Base-by-base conservation (phyloP, 2,888 invertebrate species). In the Dryobota labecula region DNA sequence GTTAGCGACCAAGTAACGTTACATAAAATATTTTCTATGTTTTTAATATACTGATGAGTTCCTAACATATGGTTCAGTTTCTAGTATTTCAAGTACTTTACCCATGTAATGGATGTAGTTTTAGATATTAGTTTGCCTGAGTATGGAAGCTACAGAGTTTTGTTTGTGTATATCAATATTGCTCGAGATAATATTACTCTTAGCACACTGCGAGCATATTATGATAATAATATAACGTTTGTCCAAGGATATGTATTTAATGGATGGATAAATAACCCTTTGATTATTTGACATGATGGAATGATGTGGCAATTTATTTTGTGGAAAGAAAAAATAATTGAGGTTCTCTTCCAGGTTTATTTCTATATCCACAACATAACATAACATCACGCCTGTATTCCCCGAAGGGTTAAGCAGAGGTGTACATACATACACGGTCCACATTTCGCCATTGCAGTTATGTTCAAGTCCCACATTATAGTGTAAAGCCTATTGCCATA, bases 81-180 rank as follows among this genome's bases (percentile, higher is more conserved):
- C 63, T 27, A 63, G 45, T 38, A 24, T 24, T 41, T 33, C 24
- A 43, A n/a, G n/a, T n/a, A 33, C 6, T 41, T 6, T 56, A 41
- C 15, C 5, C 45, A 56, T 33, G 6, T 38, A 24, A 3, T 63
- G 49, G 43, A 43, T 30, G 0, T 38, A 49, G 47, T 36, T 49
- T 49, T 3, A 9, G 6, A 41, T 61, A 72, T 73, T 38, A 64
- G 51, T 73, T 74, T 45, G 4, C 15, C 8, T 18, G 13, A 20
- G 4, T 30, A 27, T 27, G n/a, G 15, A 43, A 18, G n/a, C 18
- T 13, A 13, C 3, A 4, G 18, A 51, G 30, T 24, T 38, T 38
- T 38, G 58, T 73, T 65, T 65, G 45, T 33, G 15, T 13, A 24
- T 27, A 63, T 64, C 64, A 51, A 64, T 74, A 58, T 74, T n/a